These are phyloP conservation scores for Apogon talboti DNA, from an alignment of 2,797 vertebrate species.

Conservation along the genomic window DNA sequence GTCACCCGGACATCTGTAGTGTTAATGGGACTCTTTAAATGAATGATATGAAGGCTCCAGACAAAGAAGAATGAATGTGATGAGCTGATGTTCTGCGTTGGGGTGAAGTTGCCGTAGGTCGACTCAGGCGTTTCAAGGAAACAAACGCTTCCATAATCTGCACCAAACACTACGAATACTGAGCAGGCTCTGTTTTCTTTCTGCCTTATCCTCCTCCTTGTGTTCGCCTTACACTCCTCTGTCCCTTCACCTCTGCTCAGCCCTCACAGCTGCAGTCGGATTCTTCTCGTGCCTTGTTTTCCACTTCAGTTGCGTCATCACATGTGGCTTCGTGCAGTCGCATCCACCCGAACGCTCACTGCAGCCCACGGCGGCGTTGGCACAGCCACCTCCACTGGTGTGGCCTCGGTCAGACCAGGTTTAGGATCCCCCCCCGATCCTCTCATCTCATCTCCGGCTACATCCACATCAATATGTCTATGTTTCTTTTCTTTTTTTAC, in stretches of 20 bases:
- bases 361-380: constrained; percentile 5
- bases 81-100: constrained; percentile 1
- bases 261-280: constrained; percentile 49
- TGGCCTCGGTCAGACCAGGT: constrained; percentile 27
- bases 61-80: constrained; percentile 26
- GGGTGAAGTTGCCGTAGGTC: constrained; percentile 5
- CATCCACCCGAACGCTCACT: constrained; percentile 17
- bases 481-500: too few species aligned
- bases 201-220: constrained; percentile 70
- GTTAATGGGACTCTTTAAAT: constrained; percentile 56
- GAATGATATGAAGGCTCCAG: constrained; percentile 40
- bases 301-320: constrained; percentile 47
- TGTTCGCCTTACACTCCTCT: constrained; percentile 44
- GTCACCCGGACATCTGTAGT: constrained; percentile 31
- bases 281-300: constrained; percentile 75
- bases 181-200: constrained; percentile 23
- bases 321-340: constrained; percentile 10
- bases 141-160: not conserved
- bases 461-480: too few species aligned
- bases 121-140: not conserved
- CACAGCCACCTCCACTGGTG: not conserved
- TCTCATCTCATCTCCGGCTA: not conserved
- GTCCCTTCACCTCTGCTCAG: constrained; percentile 37
- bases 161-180: constrained; percentile 8
- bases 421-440: constrained; percentile 25